Evolutionary conservation across 2,797 vertebrate genomes (phyloP), one percentile per base, ranked within the genome.

Genomic region (Muraenolepis orangiensis): DNA sequence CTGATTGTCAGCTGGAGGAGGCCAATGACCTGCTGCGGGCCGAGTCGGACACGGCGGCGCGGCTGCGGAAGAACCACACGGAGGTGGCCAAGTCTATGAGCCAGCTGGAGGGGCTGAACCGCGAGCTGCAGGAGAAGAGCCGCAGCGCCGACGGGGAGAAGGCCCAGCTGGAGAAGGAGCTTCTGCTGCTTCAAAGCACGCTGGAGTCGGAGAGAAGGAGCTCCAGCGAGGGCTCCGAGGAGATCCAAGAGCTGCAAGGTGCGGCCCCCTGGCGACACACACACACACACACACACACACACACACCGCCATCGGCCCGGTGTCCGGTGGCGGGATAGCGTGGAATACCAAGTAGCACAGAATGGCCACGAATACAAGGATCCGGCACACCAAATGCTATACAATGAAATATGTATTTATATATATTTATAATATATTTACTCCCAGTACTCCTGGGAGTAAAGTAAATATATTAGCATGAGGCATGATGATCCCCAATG

Each of bases 181-280:
- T 95, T 81, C 94, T 97, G 80, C 94, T 96, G 31, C 91, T 98
- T 36, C 97, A 99, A 92, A 96, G 95, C 84, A 94, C 93, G 20
- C 91, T 99, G 87, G 98, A 99, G 87, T 95, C 95, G 0, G 98
- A 99, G 90, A 93, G 96, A 89, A 95, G 96, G 78, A 96, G 95
- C 90, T 95, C 93, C 89, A 97, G 94, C 86, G 96, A 96, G 80
- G 97, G 95, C 83, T 98, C 98, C 6, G 97, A 99, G 92, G 96
- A 98, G 93, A 98, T 98, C 91, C 94, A 92, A 72, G 96, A 99
- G 71, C 93, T 98, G 74, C 96, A 99, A 93, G 98, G 98, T 99
- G 94, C 93, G 66, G n/a, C 42, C 14, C 42, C 4, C n/a, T n/a
- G n/a, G n/a, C n/a, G n/a, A n/a, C n/a, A n/a, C n/a, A n/a, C n/a